Evolutionary conservation across 2,797 vertebrate genomes (phyloP).

Genomic region (Melopsittacus undulatus): DNA sequence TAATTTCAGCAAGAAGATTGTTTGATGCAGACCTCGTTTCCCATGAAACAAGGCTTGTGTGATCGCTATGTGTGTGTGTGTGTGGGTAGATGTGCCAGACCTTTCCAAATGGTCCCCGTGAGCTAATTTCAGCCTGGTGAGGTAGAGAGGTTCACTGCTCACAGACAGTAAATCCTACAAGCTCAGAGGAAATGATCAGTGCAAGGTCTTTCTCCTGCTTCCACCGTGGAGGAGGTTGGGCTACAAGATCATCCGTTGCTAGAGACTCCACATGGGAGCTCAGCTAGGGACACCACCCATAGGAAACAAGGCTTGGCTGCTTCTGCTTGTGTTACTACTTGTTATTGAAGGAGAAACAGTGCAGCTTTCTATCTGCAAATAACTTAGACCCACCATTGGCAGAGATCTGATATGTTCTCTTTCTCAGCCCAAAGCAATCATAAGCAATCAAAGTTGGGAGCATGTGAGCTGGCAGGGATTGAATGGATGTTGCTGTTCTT

Average conservation of each 20-base stretch:
- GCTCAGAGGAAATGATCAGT: not conserved
- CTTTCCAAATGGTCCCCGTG: not conserved
- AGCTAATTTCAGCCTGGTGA: accelerated
- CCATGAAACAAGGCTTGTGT: accelerated
- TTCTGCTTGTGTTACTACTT: not conserved
- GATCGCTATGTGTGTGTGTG: accelerated
- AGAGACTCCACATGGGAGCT: not conserved
- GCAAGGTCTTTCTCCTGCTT: not conserved
- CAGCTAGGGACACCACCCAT: accelerated
- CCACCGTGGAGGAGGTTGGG: not conserved
- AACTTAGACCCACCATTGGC: not conserved
- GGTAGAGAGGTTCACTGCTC: not conserved
- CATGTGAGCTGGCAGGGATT: not conserved
- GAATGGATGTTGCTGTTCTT: conserved; percentile 13
- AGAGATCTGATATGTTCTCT: not conserved
- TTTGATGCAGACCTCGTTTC: not conserved
- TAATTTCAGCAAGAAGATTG: not conserved
- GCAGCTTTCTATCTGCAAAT: not conserved
- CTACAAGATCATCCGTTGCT: not conserved
- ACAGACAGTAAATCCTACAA: not conserved
- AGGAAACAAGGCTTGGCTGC: not conserved
- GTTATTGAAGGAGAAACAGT: not conserved
- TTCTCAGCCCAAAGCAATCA: not conserved
- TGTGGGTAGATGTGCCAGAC: not conserved
- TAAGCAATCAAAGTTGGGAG: not conserved